Base-by-base conservation (phyloP, 2,797 vertebrate genomes). In the Saxicola maurus region DNA sequence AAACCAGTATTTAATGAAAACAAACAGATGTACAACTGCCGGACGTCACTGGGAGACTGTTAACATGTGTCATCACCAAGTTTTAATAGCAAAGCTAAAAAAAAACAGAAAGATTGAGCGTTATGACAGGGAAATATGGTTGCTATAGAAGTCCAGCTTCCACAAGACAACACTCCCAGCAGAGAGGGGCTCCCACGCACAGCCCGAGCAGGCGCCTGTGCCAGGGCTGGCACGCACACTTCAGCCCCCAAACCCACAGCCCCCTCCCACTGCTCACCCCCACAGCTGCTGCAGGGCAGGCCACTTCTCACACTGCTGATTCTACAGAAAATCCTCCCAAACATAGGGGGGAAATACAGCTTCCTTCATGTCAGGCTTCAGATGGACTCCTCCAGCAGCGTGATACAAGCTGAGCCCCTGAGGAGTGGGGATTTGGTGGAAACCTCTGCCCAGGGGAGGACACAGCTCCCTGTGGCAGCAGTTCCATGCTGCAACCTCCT, bases 1-100 rank as follows among this genome's bases (percentile, higher is more conserved):
- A 95, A 94, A 84, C 2, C 24, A 7, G 76, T 62, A 49, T 92
- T 90, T 94, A 94, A 95, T 88, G 75, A 79, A 92, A 94, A 93
- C 74, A 95, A 93, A 76, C 89, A 95, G 93, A 92, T 79, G 81
- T 38, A 42, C 45, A 94, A 91, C 77, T 77, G 88, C 53, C 5
- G 11, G 79, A 59, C 62, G 69, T 60, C 90, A 78, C 74, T 4
- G 33, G 27, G 60, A 82, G 81, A 90, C 52, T 85, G 84, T 25
- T 92, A 91, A 91, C 74, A 35, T 67, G 75, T 92, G 85, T 92
- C 94, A 96, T 81, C 92, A 90, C 46, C 51, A 11, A 81, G 45
- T 66, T 93, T 90, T 86, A 93, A 90, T 69, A 93, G 93, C 49
- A 78, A 43, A 93, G 52, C 33, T 62, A 17, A 61, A 93, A 93